Percentiles rank a stretch among this genome's conserved stretches.
Conservation (phyloP, 2,113 vertebrate genomes). For the Pseudopipra pipra region DNA sequence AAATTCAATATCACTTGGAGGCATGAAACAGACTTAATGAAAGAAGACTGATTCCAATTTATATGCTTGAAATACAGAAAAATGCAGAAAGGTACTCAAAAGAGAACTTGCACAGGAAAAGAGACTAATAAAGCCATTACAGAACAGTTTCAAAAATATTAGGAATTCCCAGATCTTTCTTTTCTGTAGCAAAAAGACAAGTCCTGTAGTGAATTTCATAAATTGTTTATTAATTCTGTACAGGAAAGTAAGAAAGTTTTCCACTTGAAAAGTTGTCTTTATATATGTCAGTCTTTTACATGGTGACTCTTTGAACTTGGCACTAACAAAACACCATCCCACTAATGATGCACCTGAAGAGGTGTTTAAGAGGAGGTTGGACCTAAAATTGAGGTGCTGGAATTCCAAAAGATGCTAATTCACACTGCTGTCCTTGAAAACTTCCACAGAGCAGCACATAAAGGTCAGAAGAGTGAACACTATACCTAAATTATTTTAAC, state of each 20-base stretch:
- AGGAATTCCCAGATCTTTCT: neutral
- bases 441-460: neutral
- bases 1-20: neutral
- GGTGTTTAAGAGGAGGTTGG: neutral
- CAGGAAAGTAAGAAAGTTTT: neutral
- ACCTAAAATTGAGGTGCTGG: neutral
- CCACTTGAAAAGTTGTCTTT: neutral
- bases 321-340: neutral
- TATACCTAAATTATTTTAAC: neutral
- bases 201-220: neutral
- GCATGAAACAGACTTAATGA: neutral
- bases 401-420: neutral
- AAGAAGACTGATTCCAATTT: neutral
- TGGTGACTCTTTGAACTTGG: neutral
- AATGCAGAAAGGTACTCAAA: neutral
- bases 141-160: neutral
- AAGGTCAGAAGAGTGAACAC: neutral
- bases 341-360: neutral
- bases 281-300: neutral
- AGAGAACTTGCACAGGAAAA: neutral
- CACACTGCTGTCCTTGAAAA: neutral
- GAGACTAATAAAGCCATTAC: neutral
- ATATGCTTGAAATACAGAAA: neutral
- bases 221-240: neutral
- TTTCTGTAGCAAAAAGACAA: neutral